Percentiles rank a stretch among this genome's conserved stretches.
Evolutionary conservation across 2,797 vertebrate genomes (phyloP).

Genomic region (Mionectes olivaceus): DNA sequence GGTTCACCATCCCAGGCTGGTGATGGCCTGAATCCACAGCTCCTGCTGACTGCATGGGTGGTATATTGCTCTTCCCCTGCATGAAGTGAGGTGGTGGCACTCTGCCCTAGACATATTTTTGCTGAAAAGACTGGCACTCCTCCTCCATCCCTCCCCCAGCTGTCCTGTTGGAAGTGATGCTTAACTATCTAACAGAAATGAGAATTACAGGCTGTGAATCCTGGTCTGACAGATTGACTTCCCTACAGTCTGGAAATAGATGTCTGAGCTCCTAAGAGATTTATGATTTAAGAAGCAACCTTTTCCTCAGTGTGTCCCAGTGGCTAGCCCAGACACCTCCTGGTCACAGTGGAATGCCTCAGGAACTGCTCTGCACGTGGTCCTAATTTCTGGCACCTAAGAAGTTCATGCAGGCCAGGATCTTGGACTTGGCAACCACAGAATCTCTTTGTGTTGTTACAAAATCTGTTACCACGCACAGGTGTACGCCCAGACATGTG

Average conservation of each 20-base stretch:
- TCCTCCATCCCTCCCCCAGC: conserved; percentile 43
- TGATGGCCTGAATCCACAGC: background rate
- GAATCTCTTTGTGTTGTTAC: background rate
- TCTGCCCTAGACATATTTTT: conserved; percentile 14
- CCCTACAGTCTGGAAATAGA: conserved; percentile 11
- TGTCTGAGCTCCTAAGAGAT: background rate
- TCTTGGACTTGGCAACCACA: background rate
- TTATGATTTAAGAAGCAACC: background rate
- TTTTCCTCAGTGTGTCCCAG: background rate
- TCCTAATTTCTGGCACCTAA: background rate
- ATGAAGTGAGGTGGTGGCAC: background rate
- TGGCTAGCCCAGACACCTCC: background rate
- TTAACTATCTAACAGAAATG: background rate
- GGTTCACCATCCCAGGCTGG: background rate
- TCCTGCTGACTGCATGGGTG: background rate
- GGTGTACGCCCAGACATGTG: background rate
- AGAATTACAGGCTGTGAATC: conserved; percentile 35
- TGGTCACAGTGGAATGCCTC: background rate
- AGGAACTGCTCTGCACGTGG: fast-evolving
- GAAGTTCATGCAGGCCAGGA: background rate
- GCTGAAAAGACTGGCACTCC: conserved; percentile 37
- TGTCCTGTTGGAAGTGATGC: conserved; percentile 51
- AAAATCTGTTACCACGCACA: background rate
- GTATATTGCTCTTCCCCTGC: background rate
- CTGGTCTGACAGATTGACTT: conserved; percentile 46